phyloP scores from a whole-genome alignment of 2,113 vertebrate genomes.

The Odocoileus virginianus region DNA sequence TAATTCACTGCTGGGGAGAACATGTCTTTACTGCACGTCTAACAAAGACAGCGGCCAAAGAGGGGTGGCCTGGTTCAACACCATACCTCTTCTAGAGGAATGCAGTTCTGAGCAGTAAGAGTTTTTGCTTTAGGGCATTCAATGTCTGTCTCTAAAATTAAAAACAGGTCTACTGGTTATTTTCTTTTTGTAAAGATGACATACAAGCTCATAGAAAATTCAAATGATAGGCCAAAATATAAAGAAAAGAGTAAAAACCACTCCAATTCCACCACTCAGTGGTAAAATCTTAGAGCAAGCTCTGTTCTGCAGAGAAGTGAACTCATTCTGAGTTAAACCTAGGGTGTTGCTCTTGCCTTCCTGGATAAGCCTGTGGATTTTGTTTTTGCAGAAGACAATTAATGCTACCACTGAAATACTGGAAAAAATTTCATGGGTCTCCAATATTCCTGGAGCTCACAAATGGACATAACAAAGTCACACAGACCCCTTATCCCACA shows the following conservation, averaged over 20 bases:
- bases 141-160: constrained; percentile 8
- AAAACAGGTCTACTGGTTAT: not conserved
- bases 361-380: not conserved
- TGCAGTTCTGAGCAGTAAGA: not conserved
- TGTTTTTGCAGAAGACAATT: not conserved
- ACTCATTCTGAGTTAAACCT: not conserved
- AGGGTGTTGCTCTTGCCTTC: not conserved
- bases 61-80: not conserved
- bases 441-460: not conserved
- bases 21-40: not conserved
- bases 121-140: not conserved
- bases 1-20: not conserved
- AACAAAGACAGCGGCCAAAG: not conserved
- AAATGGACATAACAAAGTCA: not conserved
- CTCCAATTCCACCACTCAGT: not conserved
- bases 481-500: not conserved
- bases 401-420: not conserved
- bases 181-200: not conserved
- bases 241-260: not conserved
- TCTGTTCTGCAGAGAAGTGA: not conserved
- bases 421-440: not conserved
- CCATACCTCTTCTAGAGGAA: not conserved
- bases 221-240: not conserved
- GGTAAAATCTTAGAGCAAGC: not conserved
- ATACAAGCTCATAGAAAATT: not conserved